Percentiles rank a stretch among this genome's conserved stretches.
Evolutionary conservation across 2,113 vertebrate genomes (phyloP).

Genomic region (Sphaerodactylus townsendi): DNA sequence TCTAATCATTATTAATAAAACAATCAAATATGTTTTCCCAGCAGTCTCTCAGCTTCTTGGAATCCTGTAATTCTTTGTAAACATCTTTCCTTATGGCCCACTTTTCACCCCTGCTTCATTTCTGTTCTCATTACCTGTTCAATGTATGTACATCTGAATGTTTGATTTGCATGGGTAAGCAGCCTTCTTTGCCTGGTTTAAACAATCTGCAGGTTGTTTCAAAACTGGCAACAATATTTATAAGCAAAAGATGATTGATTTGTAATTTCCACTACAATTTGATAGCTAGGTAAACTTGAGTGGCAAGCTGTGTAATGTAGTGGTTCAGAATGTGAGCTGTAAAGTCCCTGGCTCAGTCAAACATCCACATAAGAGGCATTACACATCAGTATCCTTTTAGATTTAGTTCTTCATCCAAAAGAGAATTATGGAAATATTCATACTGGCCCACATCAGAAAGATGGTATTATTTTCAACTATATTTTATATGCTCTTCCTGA

Average conservation of each 20-base stretch:
- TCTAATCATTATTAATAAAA: not conserved
- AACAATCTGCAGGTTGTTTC: not conserved
- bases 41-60: not conserved
- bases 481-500: not conserved
- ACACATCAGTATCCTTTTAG: not conserved
- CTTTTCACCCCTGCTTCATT: not conserved
- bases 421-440: not conserved
- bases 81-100: not conserved
- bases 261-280: constrained; percentile 24
- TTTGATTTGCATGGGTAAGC: fast-evolving
- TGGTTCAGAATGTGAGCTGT: not conserved
- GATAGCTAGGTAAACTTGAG: not conserved
- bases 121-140: not conserved
- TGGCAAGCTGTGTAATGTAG: not conserved
- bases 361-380: not conserved
- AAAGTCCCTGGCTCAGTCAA: not conserved
- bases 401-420: not conserved
- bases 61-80: not conserved
- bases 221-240: not conserved
- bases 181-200: fast-evolving
- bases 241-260: not conserved
- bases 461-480: not conserved
- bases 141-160: fast-evolving
- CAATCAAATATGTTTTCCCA: not conserved
- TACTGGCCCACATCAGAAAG: not conserved